phyloP scores from a whole-genome alignment of 2,888 invertebrate species.

The Phalangium opilio region DNA sequence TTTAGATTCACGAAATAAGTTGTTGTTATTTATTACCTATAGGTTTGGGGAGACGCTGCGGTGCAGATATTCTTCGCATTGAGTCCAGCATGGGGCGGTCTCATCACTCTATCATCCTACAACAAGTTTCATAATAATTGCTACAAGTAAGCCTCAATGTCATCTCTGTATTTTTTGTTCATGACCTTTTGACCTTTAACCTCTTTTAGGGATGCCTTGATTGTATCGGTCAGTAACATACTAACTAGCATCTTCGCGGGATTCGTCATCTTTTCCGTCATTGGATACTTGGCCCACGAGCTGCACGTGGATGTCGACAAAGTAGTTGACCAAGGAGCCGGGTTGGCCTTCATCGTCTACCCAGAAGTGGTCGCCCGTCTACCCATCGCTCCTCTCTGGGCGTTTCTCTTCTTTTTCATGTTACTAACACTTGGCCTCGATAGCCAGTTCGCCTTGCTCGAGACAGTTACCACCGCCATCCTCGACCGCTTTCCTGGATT shows the following conservation, averaged over 20 bases:
- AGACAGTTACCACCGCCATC: conserved; percentile 39
- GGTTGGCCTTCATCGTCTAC: conserved; percentile 69
- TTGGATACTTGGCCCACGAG: conserved; percentile 64
- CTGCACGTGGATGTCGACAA: conserved; percentile 50
- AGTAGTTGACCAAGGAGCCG: conserved; percentile 55
- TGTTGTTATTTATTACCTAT: background rate
- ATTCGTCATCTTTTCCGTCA: conserved; percentile 61
- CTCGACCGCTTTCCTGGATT: conserved; percentile 37
- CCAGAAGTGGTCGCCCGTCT: conserved; percentile 62
- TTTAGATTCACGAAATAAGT: no score
- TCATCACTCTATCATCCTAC: conserved; percentile 68
- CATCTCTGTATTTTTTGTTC: background rate
- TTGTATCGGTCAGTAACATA: conserved; percentile 60
- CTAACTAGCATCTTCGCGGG: conserved; percentile 65
- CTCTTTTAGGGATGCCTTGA: conserved; percentile 30
- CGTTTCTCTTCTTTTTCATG: conserved; percentile 65
- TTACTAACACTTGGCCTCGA: conserved; percentile 52
- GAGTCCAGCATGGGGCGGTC: conserved; percentile 71
- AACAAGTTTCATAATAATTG: conserved; percentile 71
- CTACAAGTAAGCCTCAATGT: conserved; percentile 27
- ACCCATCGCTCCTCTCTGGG: conserved; percentile 65
- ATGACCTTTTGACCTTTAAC: background rate
- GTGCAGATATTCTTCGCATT: conserved; percentile 55
- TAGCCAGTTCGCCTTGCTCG: conserved; percentile 35
- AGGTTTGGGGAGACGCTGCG: conserved; percentile 20